Evolutionary conservation across 23 tunicate species (phyloP), one percentile per base, ranked within the genome.

Genomic region (Aplidium turbinatum): DNA sequence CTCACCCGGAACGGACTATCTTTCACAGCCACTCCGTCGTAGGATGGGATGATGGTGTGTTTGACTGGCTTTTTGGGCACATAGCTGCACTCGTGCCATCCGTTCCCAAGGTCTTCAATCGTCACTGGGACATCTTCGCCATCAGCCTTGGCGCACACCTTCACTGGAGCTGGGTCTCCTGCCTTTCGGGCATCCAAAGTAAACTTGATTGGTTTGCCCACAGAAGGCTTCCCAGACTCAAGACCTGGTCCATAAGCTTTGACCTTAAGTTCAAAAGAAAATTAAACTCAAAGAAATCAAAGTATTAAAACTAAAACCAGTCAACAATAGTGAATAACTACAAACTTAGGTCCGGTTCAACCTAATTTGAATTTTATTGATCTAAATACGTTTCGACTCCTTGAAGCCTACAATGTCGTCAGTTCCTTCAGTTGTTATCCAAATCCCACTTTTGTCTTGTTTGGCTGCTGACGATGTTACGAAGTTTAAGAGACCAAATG

Each of bases 211-310:
- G 93, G 98, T 23, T 65, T 66, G 1, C 89, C 88, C 27, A 36
- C 66, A 1, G 86, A 80, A 0, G 98, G 98, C 3, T 33, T 75
- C 9, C 83, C 84, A 0, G 75, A 66, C 31, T 92, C 93, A 28
- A 92, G 45, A 1, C 98, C 98, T 23, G 93, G 93, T 20, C 98
- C 98, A 60, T 72, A 92, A 2, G 98, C 98, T 81, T 67, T 81
- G 7, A 87, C 95, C 95, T 87, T 11, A 22, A 26, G 62, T 42
- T 16, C 50, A 42, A 42, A 42, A 42, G 50, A 42, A 42, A 42
- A 9, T 42, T n/a, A n/a, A n/a, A n/a, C n/a, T n/a, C n/a, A n/a
- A n/a, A n/a, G n/a, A n/a, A n/a, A n/a, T n/a, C n/a, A n/a, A n/a
- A n/a, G n/a, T n/a, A n/a, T n/a, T n/a, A n/a, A n/a, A n/a, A n/a